Conservation (phyloP, 1,140 invertebrate genomes). For the Drosophila santomea region DNA sequence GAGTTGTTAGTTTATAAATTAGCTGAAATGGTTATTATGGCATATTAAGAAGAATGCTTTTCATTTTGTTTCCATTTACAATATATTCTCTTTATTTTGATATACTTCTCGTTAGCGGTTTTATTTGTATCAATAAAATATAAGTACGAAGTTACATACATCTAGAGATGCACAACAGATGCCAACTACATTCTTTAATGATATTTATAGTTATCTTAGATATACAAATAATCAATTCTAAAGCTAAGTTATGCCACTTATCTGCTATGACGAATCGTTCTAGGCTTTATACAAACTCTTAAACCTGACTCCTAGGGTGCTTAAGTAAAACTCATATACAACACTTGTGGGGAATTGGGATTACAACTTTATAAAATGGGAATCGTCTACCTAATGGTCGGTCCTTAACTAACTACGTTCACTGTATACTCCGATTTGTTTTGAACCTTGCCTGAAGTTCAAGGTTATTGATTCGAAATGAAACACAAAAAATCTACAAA, state of each 20-base stretch:
- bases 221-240: conserved; percentile 41
- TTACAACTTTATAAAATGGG: conserved; percentile 18
- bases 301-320: conserved; percentile 42
- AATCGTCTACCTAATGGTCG: conserved; percentile 55
- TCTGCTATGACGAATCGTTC: conserved; percentile 72
- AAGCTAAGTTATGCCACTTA: conserved; percentile 46
- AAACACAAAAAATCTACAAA: conserved; percentile 28
- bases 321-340: conserved; percentile 66
- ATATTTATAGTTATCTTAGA: conserved; percentile 40
- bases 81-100: conserved; percentile 49
- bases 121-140: conserved; percentile 69
- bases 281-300: conserved; percentile 74
- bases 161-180: conserved; percentile 70
- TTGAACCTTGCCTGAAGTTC: conserved; percentile 20
- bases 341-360: conserved; percentile 15
- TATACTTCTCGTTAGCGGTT: conserved; percentile 46
- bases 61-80: conserved; percentile 58
- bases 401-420: conserved; percentile 75
- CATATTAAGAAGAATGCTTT: not conserved
- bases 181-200: conserved; percentile 62
- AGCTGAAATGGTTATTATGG: too few species aligned
- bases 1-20: too few species aligned
- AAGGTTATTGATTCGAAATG: conserved; percentile 36
- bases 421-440: conserved; percentile 81
- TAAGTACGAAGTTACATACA: conserved; percentile 72